Percentiles rank a stretch among this genome's conserved stretches.
Conservation (phyloP, 2,113 vertebrate genomes). For the Mus pahari region DNA sequence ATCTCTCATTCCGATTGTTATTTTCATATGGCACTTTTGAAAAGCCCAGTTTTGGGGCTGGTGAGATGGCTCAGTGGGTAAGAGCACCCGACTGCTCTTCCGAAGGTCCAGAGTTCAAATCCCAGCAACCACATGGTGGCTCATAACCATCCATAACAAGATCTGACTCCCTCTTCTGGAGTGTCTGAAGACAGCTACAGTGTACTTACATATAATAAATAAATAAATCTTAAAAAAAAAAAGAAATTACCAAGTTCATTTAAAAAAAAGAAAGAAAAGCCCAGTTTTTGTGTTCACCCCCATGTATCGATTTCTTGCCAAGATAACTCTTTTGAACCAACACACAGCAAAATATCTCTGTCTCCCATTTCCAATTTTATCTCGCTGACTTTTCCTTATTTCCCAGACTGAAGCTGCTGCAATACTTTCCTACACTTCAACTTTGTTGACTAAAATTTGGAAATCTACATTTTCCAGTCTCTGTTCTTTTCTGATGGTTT, state of each 20-base stretch:
- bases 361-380: neutral
- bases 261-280: too few relatives aligned
- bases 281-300: neutral
- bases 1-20: neutral
- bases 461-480: neutral
- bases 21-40: neutral
- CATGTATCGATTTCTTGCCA: neutral
- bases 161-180: too few relatives aligned
- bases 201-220: too few relatives aligned
- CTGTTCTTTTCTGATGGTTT: neutral
- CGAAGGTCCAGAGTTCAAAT: too few relatives aligned
- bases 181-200: too few relatives aligned
- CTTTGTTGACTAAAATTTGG: neutral
- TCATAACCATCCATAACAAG: too few relatives aligned
- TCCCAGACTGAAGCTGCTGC: neutral
- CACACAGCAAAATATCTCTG: rapidly evolving
- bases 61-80: too few relatives aligned
- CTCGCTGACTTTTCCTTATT: neutral
- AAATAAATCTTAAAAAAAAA: too few relatives aligned
- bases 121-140: too few relatives aligned
- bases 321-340: neutral
- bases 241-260: too few relatives aligned
- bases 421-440: neutral
- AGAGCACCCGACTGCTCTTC: too few relatives aligned
- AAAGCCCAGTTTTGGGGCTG: neutral